Evolutionary conservation across 1,140 invertebrate genomes (phyloP), one percentile per base, ranked within the genome.

Genomic region (Adoxophyes honmai): DNA sequence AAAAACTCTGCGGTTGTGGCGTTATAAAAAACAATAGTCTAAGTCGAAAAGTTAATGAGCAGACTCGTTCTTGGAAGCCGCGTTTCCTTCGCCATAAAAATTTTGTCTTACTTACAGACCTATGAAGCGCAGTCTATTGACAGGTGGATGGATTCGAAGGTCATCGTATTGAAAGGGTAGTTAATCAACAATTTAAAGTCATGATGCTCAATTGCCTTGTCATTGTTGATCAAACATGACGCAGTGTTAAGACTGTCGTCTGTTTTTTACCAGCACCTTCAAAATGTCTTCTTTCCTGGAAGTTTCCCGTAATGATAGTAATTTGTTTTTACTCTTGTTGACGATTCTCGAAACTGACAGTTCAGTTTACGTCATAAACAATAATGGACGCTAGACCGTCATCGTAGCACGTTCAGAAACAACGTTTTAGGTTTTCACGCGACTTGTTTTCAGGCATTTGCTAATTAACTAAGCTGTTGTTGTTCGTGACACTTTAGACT

Each of bases 331-430:
- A 28, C 21, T 28, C 16, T 48, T 48, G 21, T 33, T 48, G 14
- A 48, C 42, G 21, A 28, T 48, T 48, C 42, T 48, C 15, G n/a
- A 48, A 44, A 48, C n/a, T 21, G 42, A 13, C 18, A 16, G 14
- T 48, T 48, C 9, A 28, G 0, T 33, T 48, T 48, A 10, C 42
- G 42, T 48, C 42, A 48, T 21, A 28, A n/a, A 28, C 7, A 48
- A 48, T 33, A 48, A 48, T 33, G 42, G 42, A 48, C 10, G 42
- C n/a, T 11, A n/a, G 18, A 48, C n/a, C 42, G 42, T 48, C 42
- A 48, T 28, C 42, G 21, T 21, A n/a, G 11, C 21, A 48, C 14
- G 11, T 11, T 28, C 21, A 28, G 21, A 28, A 28, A 28, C 21
- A 28, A 6, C 21, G 11, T 7, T 48, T 7, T n/a, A 42, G 18